Evolutionary conservation across 1,140 invertebrate species (phyloP).

Genomic region (Asbolus verrucosus): DNA sequence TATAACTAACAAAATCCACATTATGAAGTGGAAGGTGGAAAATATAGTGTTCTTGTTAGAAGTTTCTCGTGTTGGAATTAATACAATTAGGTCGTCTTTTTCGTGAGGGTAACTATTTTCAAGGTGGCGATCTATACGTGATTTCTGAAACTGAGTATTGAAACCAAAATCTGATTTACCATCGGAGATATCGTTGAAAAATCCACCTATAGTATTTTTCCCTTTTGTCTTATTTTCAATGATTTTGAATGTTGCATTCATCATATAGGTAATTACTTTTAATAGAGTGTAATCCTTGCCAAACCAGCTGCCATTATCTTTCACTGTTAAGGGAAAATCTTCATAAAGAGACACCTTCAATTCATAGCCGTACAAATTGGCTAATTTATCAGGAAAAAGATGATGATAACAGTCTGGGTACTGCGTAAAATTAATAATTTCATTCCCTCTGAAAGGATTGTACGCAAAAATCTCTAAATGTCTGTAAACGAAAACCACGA

Average conservation of each 20-base stretch:
- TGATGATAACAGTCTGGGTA: background rate
- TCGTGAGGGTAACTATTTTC: conserved; percentile 12
- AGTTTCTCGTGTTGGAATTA: background rate
- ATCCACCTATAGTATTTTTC: background rate
- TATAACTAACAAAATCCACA: background rate
- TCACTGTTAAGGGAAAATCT: background rate
- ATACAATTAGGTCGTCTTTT: background rate
- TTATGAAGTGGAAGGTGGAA: background rate
- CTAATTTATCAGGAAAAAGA: conserved; percentile 29
- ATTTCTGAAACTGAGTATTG: background rate
- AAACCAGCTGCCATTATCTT: conserved; percentile 3
- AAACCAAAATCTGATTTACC: conserved; percentile 19
- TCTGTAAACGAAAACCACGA: background rate
- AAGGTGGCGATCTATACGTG: background rate
- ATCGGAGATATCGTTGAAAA: background rate
- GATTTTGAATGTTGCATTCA: conserved; percentile 34
- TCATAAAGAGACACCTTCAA: conserved; percentile 17
- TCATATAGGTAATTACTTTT: background rate
- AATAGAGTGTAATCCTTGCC: conserved; percentile 28
- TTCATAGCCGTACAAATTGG: conserved; percentile 32
- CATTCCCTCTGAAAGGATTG: conserved; percentile 1
- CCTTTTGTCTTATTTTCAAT: too few species aligned
- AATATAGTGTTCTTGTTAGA: background rate
- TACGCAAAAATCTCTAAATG: conserved; percentile 4
- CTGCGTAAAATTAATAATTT: background rate